These are phyloP conservation scores for Heteractis magnifica DNA, from an alignment of 92 coral and sea anemone species.

Conservation along the genomic window DNA sequence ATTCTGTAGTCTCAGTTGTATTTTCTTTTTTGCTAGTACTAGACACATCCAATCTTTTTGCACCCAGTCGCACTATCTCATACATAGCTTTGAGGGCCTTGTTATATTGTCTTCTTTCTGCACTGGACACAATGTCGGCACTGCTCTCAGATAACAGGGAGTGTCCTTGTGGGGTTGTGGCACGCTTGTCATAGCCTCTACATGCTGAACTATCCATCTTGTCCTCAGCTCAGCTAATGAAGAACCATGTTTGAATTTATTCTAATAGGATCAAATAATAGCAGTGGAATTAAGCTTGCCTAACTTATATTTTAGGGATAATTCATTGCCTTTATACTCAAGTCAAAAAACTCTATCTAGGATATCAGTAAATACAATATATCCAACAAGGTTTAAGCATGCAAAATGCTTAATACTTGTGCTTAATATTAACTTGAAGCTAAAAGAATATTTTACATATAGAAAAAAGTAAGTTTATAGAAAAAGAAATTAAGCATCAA, in stretches of 20 bases:
- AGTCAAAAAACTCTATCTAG: neutral
- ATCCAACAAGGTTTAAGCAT: neutral
- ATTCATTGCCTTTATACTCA: too few relatives aligned
- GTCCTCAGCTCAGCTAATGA: neutral
- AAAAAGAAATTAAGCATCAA: neutral
- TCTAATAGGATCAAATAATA: neutral
- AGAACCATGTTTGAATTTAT: neutral
- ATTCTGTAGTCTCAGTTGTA: slow-evolving; percentile 58
- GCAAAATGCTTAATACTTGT: too few relatives aligned
- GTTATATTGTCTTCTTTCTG: slow-evolving; percentile 84
- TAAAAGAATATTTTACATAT: too few relatives aligned
- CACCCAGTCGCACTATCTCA: slow-evolving; percentile 80
- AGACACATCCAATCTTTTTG: slow-evolving; percentile 59
- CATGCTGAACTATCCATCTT: slow-evolving; percentile 24
- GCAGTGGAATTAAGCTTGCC: neutral
- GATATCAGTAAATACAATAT: neutral
- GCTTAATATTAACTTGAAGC: too few relatives aligned
- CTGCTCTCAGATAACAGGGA: slow-evolving; percentile 21
- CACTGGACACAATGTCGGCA: slow-evolving; percentile 64
- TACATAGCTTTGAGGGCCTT: slow-evolving; percentile 95
- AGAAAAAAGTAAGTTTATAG: too few relatives aligned
- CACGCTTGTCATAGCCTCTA: slow-evolving; percentile 4
- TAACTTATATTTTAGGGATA: neutral
- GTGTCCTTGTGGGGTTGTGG: slow-evolving; percentile 22
- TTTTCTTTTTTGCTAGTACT: slow-evolving; percentile 35